Base-by-base conservation (phyloP, 2,888 invertebrate species). In the Perdita meconis region DNA sequence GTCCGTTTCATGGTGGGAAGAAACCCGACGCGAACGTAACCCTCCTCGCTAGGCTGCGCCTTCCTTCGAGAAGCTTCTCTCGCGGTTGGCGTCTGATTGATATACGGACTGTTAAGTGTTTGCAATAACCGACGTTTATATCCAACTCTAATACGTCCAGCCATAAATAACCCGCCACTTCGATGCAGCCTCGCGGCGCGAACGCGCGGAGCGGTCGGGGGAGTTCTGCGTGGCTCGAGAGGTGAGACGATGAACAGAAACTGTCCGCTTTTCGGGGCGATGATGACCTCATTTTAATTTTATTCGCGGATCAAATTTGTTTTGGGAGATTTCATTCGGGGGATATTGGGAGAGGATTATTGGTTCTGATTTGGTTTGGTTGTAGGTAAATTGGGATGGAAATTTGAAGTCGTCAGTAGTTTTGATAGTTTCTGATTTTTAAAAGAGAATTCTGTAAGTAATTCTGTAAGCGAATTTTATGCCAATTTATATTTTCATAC, bases 31-130 rank as follows among this genome's bases (percentile, higher is more conserved):
- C 84, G 22, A 19, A 64, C 70, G 55, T 65, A 77, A 82, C 78
- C 76, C 82, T 80, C 77, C 81, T 74, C 75, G 78, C 80, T 80
- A 81, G 84, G 19, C 22, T 10, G 47, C 47, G 8, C 47, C 22
- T 19, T 22, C 19, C 10, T 19, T 16, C 80, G 83, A 86, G 87
- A 79, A 86, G 86, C 84, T 83, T 85, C 83, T 82, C 83, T 81
- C 81, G 78, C 68, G 82, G 79, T 81, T 89, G 91, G 89, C 90
- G 89, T 91, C 88, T 91, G 91, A 92, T 92, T 92, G 92, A 92
- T 92, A 92, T 92, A 92, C 90, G 89, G 91, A 92, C 92, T 92
- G 92, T 92, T 92, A 91, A 92, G 92, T 91, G 92, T 90, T 89
- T 90, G 91, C 91, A 89, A 91, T 91, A 85, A 90, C 90, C 89